Percentiles rank a stretch among this genome's conserved stretches.
Evolutionary conservation across 2,888 invertebrate genomes (phyloP).

Genomic region (Ophioninae sp.): DNA sequence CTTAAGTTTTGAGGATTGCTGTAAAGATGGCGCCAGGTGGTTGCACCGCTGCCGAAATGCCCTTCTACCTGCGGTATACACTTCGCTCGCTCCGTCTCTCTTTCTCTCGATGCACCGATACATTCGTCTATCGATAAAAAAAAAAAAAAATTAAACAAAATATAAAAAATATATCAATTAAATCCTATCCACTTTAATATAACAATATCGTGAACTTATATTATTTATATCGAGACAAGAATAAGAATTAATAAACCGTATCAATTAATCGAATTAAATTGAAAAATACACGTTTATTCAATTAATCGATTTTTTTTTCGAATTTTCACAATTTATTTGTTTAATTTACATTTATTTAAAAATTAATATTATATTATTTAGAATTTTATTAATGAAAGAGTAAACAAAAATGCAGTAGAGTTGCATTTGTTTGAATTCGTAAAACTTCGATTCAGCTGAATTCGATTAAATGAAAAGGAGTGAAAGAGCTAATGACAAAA

Average conservation of each 20-base stretch:
- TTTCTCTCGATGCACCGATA: constrained; percentile 6
- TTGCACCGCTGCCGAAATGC: constrained; percentile 43
- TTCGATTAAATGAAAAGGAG: too few relatives aligned
- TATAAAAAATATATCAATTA: neutral
- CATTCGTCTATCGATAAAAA: neutral
- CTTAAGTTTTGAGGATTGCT: constrained; percentile 59
- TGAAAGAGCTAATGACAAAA: neutral
- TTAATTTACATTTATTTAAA: too few relatives aligned
- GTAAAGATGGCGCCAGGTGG: constrained; percentile 76
- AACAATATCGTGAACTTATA: too few relatives aligned
- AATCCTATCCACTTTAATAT: neutral
- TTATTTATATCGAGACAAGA: neutral
- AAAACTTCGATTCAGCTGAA: too few relatives aligned
- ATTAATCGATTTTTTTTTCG: too few relatives aligned
- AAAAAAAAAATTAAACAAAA: neutral
- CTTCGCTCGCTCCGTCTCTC: too few relatives aligned
- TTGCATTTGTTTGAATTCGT: too few relatives aligned
- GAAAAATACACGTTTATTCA: neutral
- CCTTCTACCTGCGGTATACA: constrained; percentile 30
- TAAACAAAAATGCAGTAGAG: too few relatives aligned
- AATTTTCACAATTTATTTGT: too few relatives aligned
- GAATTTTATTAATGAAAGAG: too few relatives aligned
- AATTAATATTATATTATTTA: too few relatives aligned
- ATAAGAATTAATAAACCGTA: neutral
- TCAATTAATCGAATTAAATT: neutral